Conservation (phyloP, 2,888 invertebrate genomes). For the Drosophila seclusa region DNA sequence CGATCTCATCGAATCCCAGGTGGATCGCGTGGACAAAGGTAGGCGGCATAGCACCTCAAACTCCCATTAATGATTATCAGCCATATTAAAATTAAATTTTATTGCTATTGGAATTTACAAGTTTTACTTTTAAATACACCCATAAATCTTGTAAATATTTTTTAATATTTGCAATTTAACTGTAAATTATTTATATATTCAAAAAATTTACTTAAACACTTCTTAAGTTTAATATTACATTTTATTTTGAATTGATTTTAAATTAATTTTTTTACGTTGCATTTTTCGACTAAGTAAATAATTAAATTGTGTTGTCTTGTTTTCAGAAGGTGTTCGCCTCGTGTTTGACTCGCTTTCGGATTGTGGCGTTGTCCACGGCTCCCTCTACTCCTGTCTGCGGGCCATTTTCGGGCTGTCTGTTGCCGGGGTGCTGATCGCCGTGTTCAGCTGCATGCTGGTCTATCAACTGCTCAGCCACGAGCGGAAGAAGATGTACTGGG, state of each 20-base stretch:
- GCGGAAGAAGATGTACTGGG: conserved; percentile 98
- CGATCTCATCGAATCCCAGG: conserved; percentile 89
- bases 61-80: no score
- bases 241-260: no score
- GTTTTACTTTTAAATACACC: no score
- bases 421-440: conserved; percentile 94
- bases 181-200: no score
- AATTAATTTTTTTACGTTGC: no score
- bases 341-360: conserved; percentile 94
- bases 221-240: no score
- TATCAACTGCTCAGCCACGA: conserved; percentile 95
- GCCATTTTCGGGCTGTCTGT: conserved; percentile 96
- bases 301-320: neutral
- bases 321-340: conserved; percentile 88
- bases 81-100: no score
- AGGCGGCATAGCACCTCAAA: conserved; percentile 23
- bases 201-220: no score
- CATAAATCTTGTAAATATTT: no score
- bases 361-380: conserved; percentile 96
- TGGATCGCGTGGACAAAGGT: conserved; percentile 85
- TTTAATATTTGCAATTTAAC: no score
- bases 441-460: conserved; percentile 96
- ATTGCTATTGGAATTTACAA: no score
- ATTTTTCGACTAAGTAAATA: neutral
- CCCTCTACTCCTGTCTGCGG: conserved; percentile 93